These are phyloP conservation scores for Crenuchus spilurus DNA, from an alignment of 2,797 vertebrate species.

Conservation along the genomic window DNA sequence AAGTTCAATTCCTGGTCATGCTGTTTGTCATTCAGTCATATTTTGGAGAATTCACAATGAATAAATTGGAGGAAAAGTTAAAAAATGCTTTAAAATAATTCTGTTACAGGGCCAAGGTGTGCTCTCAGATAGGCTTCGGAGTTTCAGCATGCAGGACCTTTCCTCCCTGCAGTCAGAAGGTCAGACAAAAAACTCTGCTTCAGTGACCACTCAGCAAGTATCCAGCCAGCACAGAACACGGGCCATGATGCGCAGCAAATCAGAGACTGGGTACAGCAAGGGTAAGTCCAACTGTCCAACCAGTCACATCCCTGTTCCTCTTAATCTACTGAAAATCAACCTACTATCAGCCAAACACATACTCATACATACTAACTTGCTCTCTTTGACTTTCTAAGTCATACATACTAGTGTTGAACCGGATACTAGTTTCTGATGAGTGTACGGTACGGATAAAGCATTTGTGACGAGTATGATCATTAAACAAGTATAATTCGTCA, in stretches of 20 bases:
- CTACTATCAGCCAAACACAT: background rate
- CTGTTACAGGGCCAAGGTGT: slow-evolving; percentile 90
- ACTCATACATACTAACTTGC: slow-evolving; percentile 25
- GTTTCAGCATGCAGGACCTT: slow-evolving; percentile 99
- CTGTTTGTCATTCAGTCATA: too few species aligned
- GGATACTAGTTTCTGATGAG: too few species aligned
- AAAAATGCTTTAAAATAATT: background rate
- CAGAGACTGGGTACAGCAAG: slow-evolving; percentile 84
- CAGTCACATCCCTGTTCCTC: background rate
- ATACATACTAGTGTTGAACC: too few species aligned
- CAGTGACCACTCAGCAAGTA: slow-evolving; percentile 74
- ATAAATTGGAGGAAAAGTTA: background rate
- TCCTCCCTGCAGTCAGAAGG: slow-evolving; percentile 87
- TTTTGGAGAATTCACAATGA: background rate
- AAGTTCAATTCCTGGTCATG: too few species aligned
- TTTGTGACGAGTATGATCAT: too few species aligned
- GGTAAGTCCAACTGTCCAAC: slow-evolving; percentile 65
- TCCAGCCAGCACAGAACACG: slow-evolving; percentile 83
- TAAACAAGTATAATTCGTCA: too few species aligned
- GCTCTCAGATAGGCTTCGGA: slow-evolving; percentile 93
- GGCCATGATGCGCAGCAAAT: slow-evolving; percentile 87
- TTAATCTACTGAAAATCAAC: slow-evolving; percentile 13
- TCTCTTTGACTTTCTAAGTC: slow-evolving; percentile 15
- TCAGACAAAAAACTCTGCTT: slow-evolving; percentile 55
- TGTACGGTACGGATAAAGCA: too few species aligned